These are phyloP conservation scores for Tenthredo scrophulariae DNA, from an alignment of 2,888 invertebrate species.

Conservation along the genomic window DNA sequence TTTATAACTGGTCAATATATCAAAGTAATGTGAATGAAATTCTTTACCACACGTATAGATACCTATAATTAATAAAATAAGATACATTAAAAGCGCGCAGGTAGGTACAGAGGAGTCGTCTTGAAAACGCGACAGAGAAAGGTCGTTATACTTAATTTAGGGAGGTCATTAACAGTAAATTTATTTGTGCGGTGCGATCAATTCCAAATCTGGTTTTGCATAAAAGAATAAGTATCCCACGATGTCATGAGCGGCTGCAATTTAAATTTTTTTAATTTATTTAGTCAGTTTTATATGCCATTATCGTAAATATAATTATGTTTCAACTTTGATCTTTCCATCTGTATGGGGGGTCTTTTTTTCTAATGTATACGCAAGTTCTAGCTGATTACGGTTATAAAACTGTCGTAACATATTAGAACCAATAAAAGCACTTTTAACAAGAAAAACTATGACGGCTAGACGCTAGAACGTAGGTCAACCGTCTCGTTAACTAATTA, in stretches of 20 bases:
- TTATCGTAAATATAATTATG: conserved; percentile 26
- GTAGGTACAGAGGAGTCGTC: neutral
- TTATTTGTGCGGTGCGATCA: neutral
- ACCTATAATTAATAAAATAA: conserved; percentile 6
- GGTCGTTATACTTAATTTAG: conserved; percentile 7
- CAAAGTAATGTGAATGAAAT: neutral
- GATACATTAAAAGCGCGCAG: neutral
- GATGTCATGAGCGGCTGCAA: neutral
- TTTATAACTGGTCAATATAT: neutral
- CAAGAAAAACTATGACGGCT: conserved; percentile 47
- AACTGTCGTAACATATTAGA: conserved; percentile 52
- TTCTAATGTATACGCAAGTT: conserved; percentile 11
- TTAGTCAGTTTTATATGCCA: neutral
- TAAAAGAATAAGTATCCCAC: neutral
- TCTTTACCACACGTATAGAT: neutral
- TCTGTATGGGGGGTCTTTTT: conserved; percentile 44
- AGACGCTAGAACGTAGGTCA: conserved; percentile 47
- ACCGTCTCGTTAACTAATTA: conserved; percentile 41
- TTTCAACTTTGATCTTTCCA: conserved; percentile 20
- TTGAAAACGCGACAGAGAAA: neutral
- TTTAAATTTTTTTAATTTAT: neutral
- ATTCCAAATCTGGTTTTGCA: neutral
- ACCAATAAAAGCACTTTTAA: conserved; percentile 50
- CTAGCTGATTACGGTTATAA: conserved; percentile 36
- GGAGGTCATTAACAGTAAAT: conserved; percentile 28